Base-by-base conservation (phyloP, 30 jellyfish, hydroid and myxozoan genomes). In the Catostylus mosaicus region DNA sequence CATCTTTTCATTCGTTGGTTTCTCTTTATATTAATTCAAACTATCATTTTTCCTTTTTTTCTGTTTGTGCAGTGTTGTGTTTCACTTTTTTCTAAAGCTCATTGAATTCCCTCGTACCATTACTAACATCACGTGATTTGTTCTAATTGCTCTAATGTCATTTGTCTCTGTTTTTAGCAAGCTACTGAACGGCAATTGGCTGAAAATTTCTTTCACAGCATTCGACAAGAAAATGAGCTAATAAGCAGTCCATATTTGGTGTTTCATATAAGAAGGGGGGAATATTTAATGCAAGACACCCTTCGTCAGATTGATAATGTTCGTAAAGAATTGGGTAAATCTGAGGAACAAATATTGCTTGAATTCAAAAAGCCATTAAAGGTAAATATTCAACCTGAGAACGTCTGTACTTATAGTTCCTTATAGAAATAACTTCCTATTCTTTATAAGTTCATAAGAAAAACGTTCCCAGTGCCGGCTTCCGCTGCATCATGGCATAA, bases 311-410 rank as follows among this genome's bases (percentile, higher is more conserved):
- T 90, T 14, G 57, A 52, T 27, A 65, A 37, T 19, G 61, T 37
- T 3, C 61, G n/a, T 16, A 0, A 20, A 11, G 22, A 32, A 0
- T 3, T 18, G 7, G 19, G 4, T 10, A 11, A 14, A 20, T 32
- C 66, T 26, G 36, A 76, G 8, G 60, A 46, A 34, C 36, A n/a
- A n/a, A n/a, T n/a, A n/a, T n/a, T n/a, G n/a, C n/a, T n/a, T n/a
- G n/a, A 83, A 22, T 84, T 90, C 70, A 75, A 75, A 75, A 90
- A 90, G 66, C 97, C 96, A 12, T 54, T 90, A 18, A 90, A 90
- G 88, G 97, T 82, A 36, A 67, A 33, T 61, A 19, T 48, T 47
- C 22, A 33, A 32, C 2, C 7, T 73, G 19, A 56, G 19, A 5
- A 20, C 33, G 9, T 56, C 19, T 5, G 7, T 5, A 5, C 14